Evolutionary conservation across 2,888 invertebrate genomes (phyloP).

Genomic region (Urechis unicinctus): DNA sequence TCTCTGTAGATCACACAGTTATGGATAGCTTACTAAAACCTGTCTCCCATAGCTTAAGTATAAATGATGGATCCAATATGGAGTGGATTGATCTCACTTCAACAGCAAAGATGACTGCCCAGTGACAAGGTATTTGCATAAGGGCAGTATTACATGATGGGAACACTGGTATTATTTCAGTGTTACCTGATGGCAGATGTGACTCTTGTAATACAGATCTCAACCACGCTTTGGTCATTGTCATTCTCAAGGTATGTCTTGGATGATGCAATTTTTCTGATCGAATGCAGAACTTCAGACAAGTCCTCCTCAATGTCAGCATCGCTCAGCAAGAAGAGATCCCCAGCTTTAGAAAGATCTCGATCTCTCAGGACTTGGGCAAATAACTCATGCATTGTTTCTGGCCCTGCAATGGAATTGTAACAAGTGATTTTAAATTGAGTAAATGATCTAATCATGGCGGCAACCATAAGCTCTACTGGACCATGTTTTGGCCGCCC

Average conservation of each 20-base stretch:
- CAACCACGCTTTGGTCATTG: conserved; percentile 89
- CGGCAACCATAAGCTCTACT: too few species aligned
- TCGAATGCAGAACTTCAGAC: conserved; percentile 64
- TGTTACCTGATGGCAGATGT: conserved; percentile 75
- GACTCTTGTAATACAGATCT: conserved; percentile 86
- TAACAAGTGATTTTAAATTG: too few species aligned
- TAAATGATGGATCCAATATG: too few species aligned
- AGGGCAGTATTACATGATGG: too few species aligned
- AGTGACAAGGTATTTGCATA: too few species aligned
- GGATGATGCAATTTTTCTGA: conserved; percentile 69
- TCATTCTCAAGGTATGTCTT: conserved; percentile 78
- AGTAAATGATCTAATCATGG: too few species aligned
- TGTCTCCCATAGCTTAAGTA: too few species aligned
- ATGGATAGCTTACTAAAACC: too few species aligned
- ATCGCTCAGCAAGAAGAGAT: conserved; percentile 82
- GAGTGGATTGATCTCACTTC: too few species aligned
- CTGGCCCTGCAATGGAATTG: too few species aligned
- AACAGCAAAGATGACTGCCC: too few species aligned
- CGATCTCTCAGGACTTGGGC: conserved; percentile 82
- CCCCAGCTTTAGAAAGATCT: conserved; percentile 82
- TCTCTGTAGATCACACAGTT: conserved; percentile 56
- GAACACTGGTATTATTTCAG: neutral
- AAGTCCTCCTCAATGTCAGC: conserved; percentile 61
- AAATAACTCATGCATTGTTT: conserved; percentile 82
- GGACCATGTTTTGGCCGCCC: too few species aligned